These are phyloP conservation scores for Zeus faber DNA, from an alignment of 2,113 vertebrate species.

Conservation along the genomic window DNA sequence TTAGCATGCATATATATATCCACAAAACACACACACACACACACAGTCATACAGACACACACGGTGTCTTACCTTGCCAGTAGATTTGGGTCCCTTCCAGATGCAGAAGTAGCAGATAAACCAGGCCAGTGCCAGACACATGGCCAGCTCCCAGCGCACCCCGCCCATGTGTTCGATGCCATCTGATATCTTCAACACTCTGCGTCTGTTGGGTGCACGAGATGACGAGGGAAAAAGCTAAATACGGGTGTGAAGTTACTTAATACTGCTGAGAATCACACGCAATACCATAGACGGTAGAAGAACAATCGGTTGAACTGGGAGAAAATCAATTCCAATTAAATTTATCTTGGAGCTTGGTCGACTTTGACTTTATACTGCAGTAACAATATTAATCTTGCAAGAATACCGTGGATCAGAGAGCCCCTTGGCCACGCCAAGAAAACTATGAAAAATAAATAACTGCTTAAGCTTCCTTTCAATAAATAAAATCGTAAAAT, in stretches of 20 bases:
- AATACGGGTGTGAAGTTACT: not conserved
- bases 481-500: conserved; percentile 14
- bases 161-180: conserved; percentile 93
- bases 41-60: conserved; percentile 4
- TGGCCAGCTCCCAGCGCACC: conserved; percentile 92
- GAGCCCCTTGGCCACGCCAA: too few relatives aligned
- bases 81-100: conserved; percentile 99
- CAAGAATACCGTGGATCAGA: too few relatives aligned
- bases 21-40: not conserved
- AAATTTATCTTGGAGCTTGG: too few relatives aligned
- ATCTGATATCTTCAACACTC: conserved; percentile 90
- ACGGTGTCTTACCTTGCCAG: conserved; percentile 89
- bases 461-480: not conserved
- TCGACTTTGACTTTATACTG: too few relatives aligned
- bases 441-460: conserved; percentile 31
- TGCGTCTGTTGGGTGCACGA: conserved; percentile 72
- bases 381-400: too few relatives aligned
- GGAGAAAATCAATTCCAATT: too few relatives aligned
- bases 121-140: conserved; percentile 94
- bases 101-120: conserved; percentile 99
- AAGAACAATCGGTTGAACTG: too few relatives aligned
- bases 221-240: not conserved
- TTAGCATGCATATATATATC: too few relatives aligned
- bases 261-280: too few relatives aligned
- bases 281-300: too few relatives aligned